Evolutionary conservation across 2,113 vertebrate species (phyloP), one percentile per base, ranked within the genome.

Genomic region (Picathartes gymnocephalus): DNA sequence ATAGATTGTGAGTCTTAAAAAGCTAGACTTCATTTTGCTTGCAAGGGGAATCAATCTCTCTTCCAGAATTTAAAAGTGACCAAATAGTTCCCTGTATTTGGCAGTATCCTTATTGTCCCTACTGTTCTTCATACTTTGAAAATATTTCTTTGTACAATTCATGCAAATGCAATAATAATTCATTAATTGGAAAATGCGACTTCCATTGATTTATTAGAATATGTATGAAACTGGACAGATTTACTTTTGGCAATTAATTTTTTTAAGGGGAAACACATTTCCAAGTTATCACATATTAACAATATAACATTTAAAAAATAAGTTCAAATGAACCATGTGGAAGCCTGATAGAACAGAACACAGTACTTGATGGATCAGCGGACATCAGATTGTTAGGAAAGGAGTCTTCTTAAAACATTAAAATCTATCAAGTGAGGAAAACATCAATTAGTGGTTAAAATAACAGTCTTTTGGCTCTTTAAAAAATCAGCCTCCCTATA

Each of bases 361-460:
- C 7, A 74, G 53, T 72, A 66, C 16, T 54, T 35, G 56, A 65
- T 65, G 45, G 30, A 84, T 92, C 90, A 72, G 33, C 13, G 81
- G 65, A 61, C n/a, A 81, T 64, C 23, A 66, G 40, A 57, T 31
- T 81, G 76, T n/a, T 37, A 76, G 60, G 56, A 90, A 54, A 86
- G 25, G 51, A 95, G 31, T 62, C 62, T 92, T 91, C 83, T 77
- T 85, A 80, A 5, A 76, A 58, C 66, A 54, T 61, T 83, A 62
- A 83, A 82, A 82, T 57, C 40, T 79, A 91, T 76, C 76, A 96
- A 76, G 44, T 80, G 30, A 76, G 71, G 50, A 91, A 96, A 88
- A 85, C 54, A 83, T 48, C n/a, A 88, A 60, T 94, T 79, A 92
- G 68, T 45, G 70, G 69, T 91, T 93, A 92, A 94, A 90, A 88